Evolutionary conservation across 2,113 vertebrate species (phyloP).

Genomic region (Stomatorhinus ivindoensis): DNA sequence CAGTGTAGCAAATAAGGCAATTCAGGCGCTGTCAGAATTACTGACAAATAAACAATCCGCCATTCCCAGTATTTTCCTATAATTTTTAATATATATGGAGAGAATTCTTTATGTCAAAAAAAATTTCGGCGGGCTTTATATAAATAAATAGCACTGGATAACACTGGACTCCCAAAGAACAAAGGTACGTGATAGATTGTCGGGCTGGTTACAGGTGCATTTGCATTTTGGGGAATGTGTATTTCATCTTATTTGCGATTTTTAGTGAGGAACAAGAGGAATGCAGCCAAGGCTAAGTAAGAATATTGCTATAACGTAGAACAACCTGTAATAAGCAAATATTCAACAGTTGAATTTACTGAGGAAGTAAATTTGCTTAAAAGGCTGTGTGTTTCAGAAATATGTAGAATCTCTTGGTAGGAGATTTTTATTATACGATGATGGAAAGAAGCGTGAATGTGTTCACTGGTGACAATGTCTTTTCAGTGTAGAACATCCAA

Average conservation of each 20-base stretch:
- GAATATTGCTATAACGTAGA: slow-evolving; percentile 47
- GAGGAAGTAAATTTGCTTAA: background rate
- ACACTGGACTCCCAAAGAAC: background rate
- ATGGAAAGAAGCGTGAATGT: background rate
- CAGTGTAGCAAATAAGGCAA: background rate
- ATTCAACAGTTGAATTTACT: background rate
- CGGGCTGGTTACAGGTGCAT: background rate
- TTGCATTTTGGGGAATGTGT: background rate
- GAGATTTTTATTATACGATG: background rate
- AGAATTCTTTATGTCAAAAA: background rate
- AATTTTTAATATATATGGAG: background rate
- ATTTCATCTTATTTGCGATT: slow-evolving; percentile 36
- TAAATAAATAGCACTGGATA: background rate
- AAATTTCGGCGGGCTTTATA: background rate
- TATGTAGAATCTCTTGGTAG: background rate
- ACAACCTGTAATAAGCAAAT: slow-evolving; percentile 49
- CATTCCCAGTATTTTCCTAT: background rate
- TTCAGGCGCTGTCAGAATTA: background rate
- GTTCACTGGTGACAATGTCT: background rate
- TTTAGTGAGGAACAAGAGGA: slow-evolving; percentile 46
- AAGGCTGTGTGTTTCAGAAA: background rate
- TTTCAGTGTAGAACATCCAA: background rate
- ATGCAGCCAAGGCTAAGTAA: slow-evolving; percentile 49
- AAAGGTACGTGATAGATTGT: background rate
- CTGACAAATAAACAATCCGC: background rate